Evolutionary conservation across 2,888 invertebrate species (phyloP), one percentile per base, ranked within the genome.

Genomic region (Andrena bucephala): DNA sequence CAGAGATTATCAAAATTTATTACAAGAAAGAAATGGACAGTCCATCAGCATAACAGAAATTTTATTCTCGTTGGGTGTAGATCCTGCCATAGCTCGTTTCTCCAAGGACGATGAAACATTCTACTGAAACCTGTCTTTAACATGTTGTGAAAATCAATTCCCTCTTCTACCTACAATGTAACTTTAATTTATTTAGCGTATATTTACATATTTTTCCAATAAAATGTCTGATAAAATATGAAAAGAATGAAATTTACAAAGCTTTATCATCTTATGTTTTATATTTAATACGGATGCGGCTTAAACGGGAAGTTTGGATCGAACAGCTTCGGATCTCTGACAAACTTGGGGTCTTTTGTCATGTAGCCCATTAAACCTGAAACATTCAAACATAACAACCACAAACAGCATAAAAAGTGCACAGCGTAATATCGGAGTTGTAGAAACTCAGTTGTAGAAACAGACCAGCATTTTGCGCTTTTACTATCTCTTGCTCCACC

Each of bases 311-410:
- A 96, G 90, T 98, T 97, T 0, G 98, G 97, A 93, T 99, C 97
- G 94, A 98, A 99, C 52, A 99, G 94, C 92, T 96, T 97, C 2
- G 99, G 99, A 94, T 99, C 99, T 81, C 97, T 96, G 5, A 97
- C 93, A 92, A 97, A 99, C 67, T 95, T 95, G 16, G 97, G 95
- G 79, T 97, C 96, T 93, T 99, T 99, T 76, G 97, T 95, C 91
- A 97, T 97, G 73, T 95, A 95, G 0, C 97, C 96, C 98, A 99
- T 98, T 79, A 97, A 95, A 87, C 96, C 96, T 95, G 72, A 36
- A 94, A 84, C 93, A 75, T 59, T 77, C 8, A 27, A 54, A 54
- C 24, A 57, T 24, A 57, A 20, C n/a, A n/a, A n/a, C n/a, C n/a
- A n/a, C n/a, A n/a, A 66, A 16, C 16, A 31, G 24, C 36, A 59